These are phyloP conservation scores for Toxotes lorentzi DNA, from an alignment of 2,797 vertebrate species.

Conservation along the genomic window DNA sequence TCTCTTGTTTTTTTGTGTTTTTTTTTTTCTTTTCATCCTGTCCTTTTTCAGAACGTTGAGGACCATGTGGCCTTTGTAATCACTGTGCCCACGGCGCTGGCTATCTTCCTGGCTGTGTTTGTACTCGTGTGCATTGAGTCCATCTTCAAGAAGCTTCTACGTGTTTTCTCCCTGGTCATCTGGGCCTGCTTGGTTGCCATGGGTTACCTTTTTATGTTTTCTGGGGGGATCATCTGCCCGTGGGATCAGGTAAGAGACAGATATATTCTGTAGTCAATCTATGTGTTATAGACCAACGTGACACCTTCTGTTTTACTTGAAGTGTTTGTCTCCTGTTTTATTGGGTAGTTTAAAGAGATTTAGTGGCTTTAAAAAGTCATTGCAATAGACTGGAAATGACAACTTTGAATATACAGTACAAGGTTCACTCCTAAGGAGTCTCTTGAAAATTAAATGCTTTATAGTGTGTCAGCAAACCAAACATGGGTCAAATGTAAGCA, in stretches of 20 bases:
- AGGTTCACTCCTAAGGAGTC: not conserved
- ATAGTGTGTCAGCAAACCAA: not conserved
- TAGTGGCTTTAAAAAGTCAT: not conserved
- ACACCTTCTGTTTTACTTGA: not conserved
- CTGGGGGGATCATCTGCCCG: constrained; percentile 94
- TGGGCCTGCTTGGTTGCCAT: constrained; percentile 96
- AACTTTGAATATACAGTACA: not conserved
- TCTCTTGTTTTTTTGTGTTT: not conserved
- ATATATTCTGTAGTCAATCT: not conserved
- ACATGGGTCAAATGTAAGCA: not conserved
- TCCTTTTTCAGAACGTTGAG: constrained; percentile 88
- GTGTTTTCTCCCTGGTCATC: constrained; percentile 94
- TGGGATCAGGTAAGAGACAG: constrained; percentile 95
- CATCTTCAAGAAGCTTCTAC: constrained; percentile 96
- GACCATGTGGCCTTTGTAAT: constrained; percentile 97
- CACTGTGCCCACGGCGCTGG: constrained; percentile 95
- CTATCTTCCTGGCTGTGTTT: constrained; percentile 98
- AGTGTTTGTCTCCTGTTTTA: not conserved
- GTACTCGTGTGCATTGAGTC: constrained; percentile 97
- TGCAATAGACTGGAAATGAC: not conserved
- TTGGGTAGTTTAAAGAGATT: not conserved
- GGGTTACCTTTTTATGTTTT: constrained; percentile 99
- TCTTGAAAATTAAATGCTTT: not conserved
- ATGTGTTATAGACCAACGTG: constrained; percentile 3
- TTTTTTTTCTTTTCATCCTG: not conserved